These are phyloP conservation scores for Plusia festucae DNA, from an alignment of 2,888 invertebrate genomes.

Conservation along the genomic window DNA sequence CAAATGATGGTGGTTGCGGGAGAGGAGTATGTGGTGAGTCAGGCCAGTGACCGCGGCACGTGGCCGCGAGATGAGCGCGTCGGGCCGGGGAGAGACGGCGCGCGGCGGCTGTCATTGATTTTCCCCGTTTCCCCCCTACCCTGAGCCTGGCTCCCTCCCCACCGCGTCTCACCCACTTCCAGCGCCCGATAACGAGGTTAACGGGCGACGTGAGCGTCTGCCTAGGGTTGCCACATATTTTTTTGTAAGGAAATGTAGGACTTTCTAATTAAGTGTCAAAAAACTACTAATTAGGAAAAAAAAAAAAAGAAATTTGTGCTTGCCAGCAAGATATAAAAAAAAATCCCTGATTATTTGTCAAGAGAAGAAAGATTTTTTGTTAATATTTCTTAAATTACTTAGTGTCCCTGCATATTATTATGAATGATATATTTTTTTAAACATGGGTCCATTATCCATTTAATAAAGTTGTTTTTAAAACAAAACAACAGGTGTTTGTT, in stretches of 20 bases:
- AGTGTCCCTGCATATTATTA: too few relatives aligned
- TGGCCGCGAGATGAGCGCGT: conserved; percentile 88
- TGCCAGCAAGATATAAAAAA: too few relatives aligned
- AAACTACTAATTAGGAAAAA: neutral
- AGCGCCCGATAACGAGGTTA: conserved; percentile 90
- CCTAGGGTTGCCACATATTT: conserved; percentile 7
- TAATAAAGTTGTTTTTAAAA: too few relatives aligned
- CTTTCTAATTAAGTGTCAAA: conserved; percentile 4
- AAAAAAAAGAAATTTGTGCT: neutral
- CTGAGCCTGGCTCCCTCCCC: conserved; percentile 79
- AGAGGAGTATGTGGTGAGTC: conserved; percentile 72
- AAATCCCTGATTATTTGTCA: too few relatives aligned
- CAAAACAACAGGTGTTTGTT: neutral
- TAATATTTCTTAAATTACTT: too few relatives aligned
- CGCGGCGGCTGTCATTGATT: conserved; percentile 90
- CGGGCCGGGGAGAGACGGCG: conserved; percentile 87
- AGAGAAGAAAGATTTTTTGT: too few relatives aligned
- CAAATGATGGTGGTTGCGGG: conserved; percentile 61
- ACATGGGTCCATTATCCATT: too few relatives aligned
- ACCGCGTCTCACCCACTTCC: conserved; percentile 89
- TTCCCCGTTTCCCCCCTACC: conserved; percentile 84
- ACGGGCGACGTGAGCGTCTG: conserved; percentile 88
- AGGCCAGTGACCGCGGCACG: conserved; percentile 88
- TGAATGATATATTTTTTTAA: too few relatives aligned
- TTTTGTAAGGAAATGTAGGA: conserved; percentile 5